Base-by-base conservation (phyloP, 1,140 invertebrate genomes). In the Bombus sibiricus region DNA sequence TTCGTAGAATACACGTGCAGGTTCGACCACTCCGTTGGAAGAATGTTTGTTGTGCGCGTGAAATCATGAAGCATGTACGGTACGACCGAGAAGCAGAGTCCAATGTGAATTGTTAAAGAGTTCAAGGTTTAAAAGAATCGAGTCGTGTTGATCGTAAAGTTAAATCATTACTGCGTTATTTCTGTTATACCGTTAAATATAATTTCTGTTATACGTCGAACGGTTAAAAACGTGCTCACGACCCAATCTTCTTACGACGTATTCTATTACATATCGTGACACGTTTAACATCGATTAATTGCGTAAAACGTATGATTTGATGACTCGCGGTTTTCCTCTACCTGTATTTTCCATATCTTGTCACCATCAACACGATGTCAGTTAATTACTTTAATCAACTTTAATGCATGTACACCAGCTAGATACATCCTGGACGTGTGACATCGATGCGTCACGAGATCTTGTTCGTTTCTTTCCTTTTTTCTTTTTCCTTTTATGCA, bases 401-500 rank as follows among this genome's bases (percentile, higher is more conserved):
- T 53, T 53, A 53, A 83, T 68, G 34, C 59, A 41, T 32, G 68
- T n/a, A 34, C 43, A 15, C 25, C 28, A 66, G 12, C 28, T 12
- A 39, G 39, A 66, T 22, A 37, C 8, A 53, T 41, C 81, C 34
- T 66, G 73, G 37, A 69, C 87, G 79, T 66, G 87, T 81, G 86
- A 85, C 69, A 83, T 82, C 71, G 81, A 66, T 81, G 78, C 88
- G 68, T 79, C 77, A 69, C 72, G 82, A 85, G 82, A 81, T 86
- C 76, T 87, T 37, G 84, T 75, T 39, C 18, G 12, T 62, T 28
- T 41, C 28, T 41, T 25, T 37, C 4, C 37, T 9, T 28, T 41
- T 71, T 72, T n/a, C 25, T 1, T 3, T 34, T 34, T 34, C 18
- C 73, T 43, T 37, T 25, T 64, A 32, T 12, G 8, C 39, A 25